A percentile compares a stretch with the other conserved stretches of the same genome.
Evolutionary conservation across 2,797 vertebrate genomes (phyloP).

Genomic region (Parambassis ranga): DNA sequence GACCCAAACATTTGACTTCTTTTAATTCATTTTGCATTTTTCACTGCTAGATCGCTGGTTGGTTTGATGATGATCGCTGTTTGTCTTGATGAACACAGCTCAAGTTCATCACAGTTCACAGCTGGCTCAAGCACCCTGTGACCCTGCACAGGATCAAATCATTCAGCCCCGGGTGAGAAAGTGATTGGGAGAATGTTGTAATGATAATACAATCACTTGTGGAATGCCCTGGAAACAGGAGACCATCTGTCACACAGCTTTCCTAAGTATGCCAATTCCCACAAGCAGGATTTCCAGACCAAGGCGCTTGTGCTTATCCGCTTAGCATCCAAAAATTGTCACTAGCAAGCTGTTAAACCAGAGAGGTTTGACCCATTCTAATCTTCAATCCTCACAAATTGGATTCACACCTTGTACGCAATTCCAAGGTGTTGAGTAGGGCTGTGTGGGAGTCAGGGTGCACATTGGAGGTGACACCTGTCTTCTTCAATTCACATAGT

Average conservation of each 20-base stretch:
- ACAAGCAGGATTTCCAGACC: conserved; percentile 69
- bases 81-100: conserved; percentile 10
- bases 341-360: conserved; percentile 74
- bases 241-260: conserved; percentile 69
- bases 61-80: background rate
- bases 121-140: too few species aligned
- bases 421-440: conserved; percentile 53
- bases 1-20: background rate
- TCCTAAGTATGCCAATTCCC: conserved; percentile 56
- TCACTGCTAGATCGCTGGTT: conserved; percentile 37
- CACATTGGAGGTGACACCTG: conserved; percentile 62
- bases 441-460: conserved; percentile 34
- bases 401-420: conserved; percentile 77
- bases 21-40: too few species aligned
- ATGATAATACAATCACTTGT: background rate
- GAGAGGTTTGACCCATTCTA: conserved; percentile 58
- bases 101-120: too few species aligned
- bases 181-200: background rate
- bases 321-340: conserved; percentile 77
- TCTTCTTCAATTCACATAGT: conserved; percentile 47
- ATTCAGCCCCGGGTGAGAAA: background rate
- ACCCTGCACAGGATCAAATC: too few species aligned
- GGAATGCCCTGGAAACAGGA: conserved; percentile 35
- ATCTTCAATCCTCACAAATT: conserved; percentile 77
- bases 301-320: conserved; percentile 77